Base-by-base conservation (phyloP, 2,797 vertebrate genomes). In the Rhincodon typus region DNA sequence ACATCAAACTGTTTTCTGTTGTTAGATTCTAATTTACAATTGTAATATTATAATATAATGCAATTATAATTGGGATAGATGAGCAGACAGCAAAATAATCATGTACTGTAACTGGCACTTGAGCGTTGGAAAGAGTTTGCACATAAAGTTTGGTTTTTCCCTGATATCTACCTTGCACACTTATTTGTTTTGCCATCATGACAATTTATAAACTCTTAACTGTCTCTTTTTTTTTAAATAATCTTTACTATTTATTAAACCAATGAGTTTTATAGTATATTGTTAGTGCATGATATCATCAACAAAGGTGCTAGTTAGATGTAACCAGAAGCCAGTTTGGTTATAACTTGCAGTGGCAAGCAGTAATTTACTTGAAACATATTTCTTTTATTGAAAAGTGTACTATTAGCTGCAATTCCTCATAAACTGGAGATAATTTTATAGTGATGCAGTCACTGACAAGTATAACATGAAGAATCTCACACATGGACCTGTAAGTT, bases 321-420 rank as follows among this genome's bases (percentile, higher is more conserved):
- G 67, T n/a, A 27, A 53, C 94, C 38, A 38, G 66, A 34, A 21
- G 3, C n/a, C n/a, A 38, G 27, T 57, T n/a, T 7, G 50, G 62
- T 38, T 42, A 84, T 84, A 67, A 93, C 62, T 93, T 74, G 94
- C 94, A 94, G 42, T 93, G 90, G 38, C n/a, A 19, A 72, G 42
- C 38, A 50, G 15, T 94, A 50, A 74, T 30, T 94, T 94, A 72
- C 21, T 50, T 70, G 93, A 94, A 72, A 21, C 46, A 15, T 17
- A 34, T 90, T 62, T 57, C 67, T 19, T 94, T 94, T 67, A 67
- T 67, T 67, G 62, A 62, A 53, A n/a, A 69, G 62, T 13, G 2
- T 94, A 74, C 27, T 72, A 46, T 94, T 74, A 34, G 74, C 72
- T 94, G 15, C 13, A 34, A 62, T n/a, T 62, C 27, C 1, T 74